Evolutionary conservation across 2,888 invertebrate genomes (phyloP).

Genomic region (Pyrgus malvae): DNA sequence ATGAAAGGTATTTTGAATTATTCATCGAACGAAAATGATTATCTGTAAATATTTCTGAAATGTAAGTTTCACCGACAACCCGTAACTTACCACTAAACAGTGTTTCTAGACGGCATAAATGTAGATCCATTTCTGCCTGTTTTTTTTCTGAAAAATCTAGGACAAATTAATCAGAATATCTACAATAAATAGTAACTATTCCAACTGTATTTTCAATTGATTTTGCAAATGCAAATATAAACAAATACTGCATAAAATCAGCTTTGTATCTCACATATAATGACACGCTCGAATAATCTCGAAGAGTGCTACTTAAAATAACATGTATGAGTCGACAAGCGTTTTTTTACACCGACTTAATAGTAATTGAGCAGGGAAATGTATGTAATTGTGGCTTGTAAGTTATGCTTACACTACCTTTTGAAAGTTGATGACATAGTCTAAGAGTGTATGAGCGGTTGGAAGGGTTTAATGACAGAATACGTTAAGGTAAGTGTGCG

Average conservation of each 20-base stretch:
- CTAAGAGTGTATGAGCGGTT: constrained; percentile 41
- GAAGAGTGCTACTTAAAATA: constrained; percentile 46
- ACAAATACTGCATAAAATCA: neutral
- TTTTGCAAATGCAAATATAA: no score
- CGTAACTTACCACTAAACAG: no score
- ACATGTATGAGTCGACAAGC: constrained; percentile 50
- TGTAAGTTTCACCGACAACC: no score
- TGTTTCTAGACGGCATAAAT: no score
- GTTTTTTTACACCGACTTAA: constrained; percentile 54
- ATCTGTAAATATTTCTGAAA: no score
- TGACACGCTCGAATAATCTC: constrained; percentile 56
- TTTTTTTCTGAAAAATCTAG: no score
- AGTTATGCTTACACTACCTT: constrained; percentile 49
- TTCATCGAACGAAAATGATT: no score
- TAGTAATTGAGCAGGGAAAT: constrained; percentile 52
- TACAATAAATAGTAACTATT: no score
- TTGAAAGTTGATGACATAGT: constrained; percentile 57
- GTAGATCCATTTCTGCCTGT: no score
- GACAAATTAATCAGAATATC: no score
- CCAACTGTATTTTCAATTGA: no score
- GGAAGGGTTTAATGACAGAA: constrained; percentile 48
- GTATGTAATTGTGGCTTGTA: constrained; percentile 53
- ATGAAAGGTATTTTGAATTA: no score
- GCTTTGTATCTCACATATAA: constrained; percentile 19
- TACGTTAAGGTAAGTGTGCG: constrained; percentile 31